Evolutionary conservation across 1,140 invertebrate species (phyloP), one percentile per base, ranked within the genome.

Genomic region (Heliconius himera): DNA sequence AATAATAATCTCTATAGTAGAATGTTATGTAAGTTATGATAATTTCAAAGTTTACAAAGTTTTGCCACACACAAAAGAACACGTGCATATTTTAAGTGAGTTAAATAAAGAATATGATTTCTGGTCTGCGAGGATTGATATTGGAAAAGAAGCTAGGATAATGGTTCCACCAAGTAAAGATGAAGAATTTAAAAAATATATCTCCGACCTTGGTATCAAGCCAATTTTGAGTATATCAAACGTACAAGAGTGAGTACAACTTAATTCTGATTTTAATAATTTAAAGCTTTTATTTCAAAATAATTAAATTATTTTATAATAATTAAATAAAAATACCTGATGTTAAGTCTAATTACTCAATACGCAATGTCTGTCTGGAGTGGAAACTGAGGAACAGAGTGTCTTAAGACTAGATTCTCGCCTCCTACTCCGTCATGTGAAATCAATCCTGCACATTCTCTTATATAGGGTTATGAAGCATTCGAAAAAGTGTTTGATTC

Each of bases 191-290:
- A 84, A 85, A 74, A 79, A 82, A 8, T 83, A 88, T 49, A 73
- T 87, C 22, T 66, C 73, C 46, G 77, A 33, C 78, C 36, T 80
- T 38, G 84, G 80, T 29, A 74, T 90, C 16, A 56, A 86, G 9
- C 51, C 77, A 18, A 74, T 77, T 77, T 70, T 88, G 29, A 72
- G 81, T 29, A 84, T 92, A 46, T 82, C 85, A 22, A 85, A 95
- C 77, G 92, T 95, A n/a, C 93, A 95, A 86, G 88, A 90, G 83
- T 95, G 89, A 84, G 84, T 86, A 46, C 41, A 3, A 46, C 41
- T 46, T 46, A 46, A 11, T 46, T 46, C 13, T 46, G 0, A 46
- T n/a, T n/a, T n/a, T n/a, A n/a, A n/a, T n/a, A n/a, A n/a, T n/a
- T n/a, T n/a, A n/a, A n/a, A 9, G 38, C 9, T 41, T 41, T 41